Base-by-base conservation (phyloP, 2,797 vertebrate species). In the Valencia hispanica region DNA sequence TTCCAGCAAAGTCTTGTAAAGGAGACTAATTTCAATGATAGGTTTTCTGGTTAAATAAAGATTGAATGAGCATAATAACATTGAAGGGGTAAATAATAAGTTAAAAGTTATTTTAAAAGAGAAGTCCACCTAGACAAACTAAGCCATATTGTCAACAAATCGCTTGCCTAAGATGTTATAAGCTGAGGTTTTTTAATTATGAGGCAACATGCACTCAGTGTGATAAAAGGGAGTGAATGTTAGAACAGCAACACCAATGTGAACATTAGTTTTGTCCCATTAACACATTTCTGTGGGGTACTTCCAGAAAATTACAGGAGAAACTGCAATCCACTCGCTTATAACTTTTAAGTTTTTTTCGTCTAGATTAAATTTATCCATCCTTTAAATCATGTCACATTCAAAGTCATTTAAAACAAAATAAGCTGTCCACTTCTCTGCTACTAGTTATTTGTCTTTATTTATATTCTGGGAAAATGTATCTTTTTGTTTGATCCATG, bases 381-480 rank as follows among this genome's bases (percentile, higher is more conserved):
- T 14, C 12, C 43, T 2, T 45, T 2, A 45, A 45, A 45, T 45
- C 43, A 1, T 14, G 12, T 45, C 48, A 50, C 18, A 18, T 4
- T 20, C 48, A 50, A 17, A 51, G 61, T 10, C 32, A 65, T 20
- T 34, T 20, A 61, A 20, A 14, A 18, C 18, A 32, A 61, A 34
- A 61, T 34, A 18, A 61, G 57, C 14, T 30, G 15, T 10, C 45
- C 18, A 61, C 82, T 51, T 75, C 70, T 73, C 82, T 70, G 83
- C 68, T 75, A 36, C 39, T 27, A 22, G 78, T 48, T 75, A 79
- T 18, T 59, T 76, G 77, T 87, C 72, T 75, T 84, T 57, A 32
- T 66, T 77, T 86, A 14, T 14, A 68, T 27, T 68, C 14, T 39
- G 11, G n/a, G 36, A 11, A 25, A 25, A 65, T 66, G 25, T 27